These are phyloP conservation scores for Monochamus saltuarius DNA, from an alignment of 1,140 invertebrate species.

Conservation along the genomic window DNA sequence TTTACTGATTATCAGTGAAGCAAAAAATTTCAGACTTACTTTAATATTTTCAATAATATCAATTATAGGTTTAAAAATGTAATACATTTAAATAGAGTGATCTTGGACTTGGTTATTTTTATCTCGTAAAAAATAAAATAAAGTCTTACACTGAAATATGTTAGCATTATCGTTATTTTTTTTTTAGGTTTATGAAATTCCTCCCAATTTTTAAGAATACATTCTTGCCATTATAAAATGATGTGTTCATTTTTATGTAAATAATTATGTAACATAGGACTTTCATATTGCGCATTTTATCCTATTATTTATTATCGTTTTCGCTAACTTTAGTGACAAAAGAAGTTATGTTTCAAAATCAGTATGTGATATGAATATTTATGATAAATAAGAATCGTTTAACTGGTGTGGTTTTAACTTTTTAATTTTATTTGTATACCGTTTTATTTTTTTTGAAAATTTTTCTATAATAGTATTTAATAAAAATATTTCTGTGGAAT, in stretches of 20 bases:
- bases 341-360: neutral
- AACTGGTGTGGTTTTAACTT: no score
- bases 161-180: neutral
- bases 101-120: conserved; percentile 7
- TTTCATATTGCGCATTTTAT: no score
- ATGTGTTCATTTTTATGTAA: conserved; percentile 8
- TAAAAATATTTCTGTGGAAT: no score
- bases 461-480: no score
- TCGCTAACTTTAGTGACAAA: neutral
- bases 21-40: no score
- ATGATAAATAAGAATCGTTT: no score
- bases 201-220: neutral
- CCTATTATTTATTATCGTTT: conserved; percentile 1
- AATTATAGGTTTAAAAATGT: no score
- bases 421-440: no score
- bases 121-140: conserved; percentile 3
- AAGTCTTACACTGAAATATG: neutral
- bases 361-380: conserved; percentile 12
- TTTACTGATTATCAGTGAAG: no score
- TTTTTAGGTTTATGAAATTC: neutral
- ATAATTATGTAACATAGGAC: conserved; percentile 4
- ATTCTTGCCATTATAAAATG: neutral
- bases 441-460: no score
- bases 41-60: no score
- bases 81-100: no score